These are phyloP conservation scores for Cosmopolites sordidus DNA, from an alignment of 2,888 invertebrate species.

Conservation along the genomic window DNA sequence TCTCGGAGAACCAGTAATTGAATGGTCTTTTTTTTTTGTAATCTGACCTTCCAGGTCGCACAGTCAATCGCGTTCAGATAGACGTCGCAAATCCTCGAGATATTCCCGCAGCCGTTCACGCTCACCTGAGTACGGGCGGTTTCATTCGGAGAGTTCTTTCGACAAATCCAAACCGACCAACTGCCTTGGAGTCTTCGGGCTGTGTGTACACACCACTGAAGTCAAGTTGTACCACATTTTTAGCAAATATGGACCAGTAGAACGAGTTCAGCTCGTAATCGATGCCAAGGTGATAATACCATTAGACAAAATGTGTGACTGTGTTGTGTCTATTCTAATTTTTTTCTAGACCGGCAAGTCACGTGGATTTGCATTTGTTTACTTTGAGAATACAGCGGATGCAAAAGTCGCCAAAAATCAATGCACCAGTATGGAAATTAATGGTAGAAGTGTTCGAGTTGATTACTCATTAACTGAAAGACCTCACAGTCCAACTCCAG, in stretches of 20 bases:
- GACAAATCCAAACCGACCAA: constrained; percentile 84
- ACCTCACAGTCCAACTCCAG: constrained; percentile 96
- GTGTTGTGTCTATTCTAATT: too few relatives aligned
- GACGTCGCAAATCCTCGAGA: constrained; percentile 52
- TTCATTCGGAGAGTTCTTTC: constrained; percentile 73
- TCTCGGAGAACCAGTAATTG: constrained; percentile 15
- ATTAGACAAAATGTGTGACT: too few relatives aligned
- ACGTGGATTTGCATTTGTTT: constrained; percentile 95
- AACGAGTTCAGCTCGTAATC: constrained; percentile 89
- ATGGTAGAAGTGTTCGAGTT: constrained; percentile 87
- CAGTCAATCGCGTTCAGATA: constrained; percentile 60
- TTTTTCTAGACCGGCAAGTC: constrained; percentile 76
- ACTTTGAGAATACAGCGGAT: constrained; percentile 82
- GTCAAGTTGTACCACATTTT: constrained; percentile 89
- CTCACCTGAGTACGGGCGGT: constrained; percentile 54
- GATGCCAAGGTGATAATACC: constrained; percentile 93
- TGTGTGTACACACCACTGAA: constrained; percentile 90
- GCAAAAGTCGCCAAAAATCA: constrained; percentile 91
- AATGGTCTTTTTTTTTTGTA: constrained; percentile 20
- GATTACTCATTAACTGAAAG: constrained; percentile 95
- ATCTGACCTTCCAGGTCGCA: constrained; percentile 48
- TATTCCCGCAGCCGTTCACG: constrained; percentile 62
- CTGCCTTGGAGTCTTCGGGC: constrained; percentile 92
- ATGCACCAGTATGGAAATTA: constrained; percentile 91
- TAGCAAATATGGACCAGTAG: constrained; percentile 86